Evolutionary conservation across 2,797 vertebrate species (phyloP), one percentile per base, ranked within the genome.

Genomic region (Bradypodion pumilum): DNA sequence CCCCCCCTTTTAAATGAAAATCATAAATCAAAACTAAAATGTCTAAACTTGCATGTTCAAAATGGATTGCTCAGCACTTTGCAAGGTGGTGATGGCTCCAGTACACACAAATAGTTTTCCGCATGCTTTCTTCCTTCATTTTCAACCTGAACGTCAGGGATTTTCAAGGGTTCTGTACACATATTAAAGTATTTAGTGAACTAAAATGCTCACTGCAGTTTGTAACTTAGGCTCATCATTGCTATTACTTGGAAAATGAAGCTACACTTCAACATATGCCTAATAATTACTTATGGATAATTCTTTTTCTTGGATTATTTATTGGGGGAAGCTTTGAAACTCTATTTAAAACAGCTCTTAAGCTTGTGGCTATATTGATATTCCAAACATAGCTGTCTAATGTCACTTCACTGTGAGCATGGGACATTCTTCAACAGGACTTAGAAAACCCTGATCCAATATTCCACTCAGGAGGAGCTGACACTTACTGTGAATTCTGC

Each of bases 401-500:
- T 93, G 91, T 83, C 88, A 87, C 93, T 92, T 90, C 87, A 91
- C 86, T 92, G 93, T 87, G 94, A 92, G 87, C 93, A 91, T 85
- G 95, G 95, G 95, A 96, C 94, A 93, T 94, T 95, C 91, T 95
- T 94, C 88, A 92, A 87, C 82, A 91, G 93, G 93, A 92, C 95
- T 94, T 94, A 92, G 89, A 92, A 93, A 94, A 93, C 89, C 73
- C 94, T 93, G 90, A 92, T 95, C 95, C 92, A 87, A 92, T 92
- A 94, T 94, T 94, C 92, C 90, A 93, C 92, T 93, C 89, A 88
- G 88, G 93, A 95, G 94, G 87, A 95, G 92, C 92, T 94, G 93
- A 94, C 95, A 96, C 96, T 96, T 95, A 96, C 94, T 94, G 92
- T 95, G 95, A 95, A 95, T 96, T 95, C 95, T 92, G 94, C 89